Evolutionary conservation across 2,113 vertebrate species (phyloP).

Genomic region (western clawed frog (Xenopus tropicalis)): UCB_Xtro_10.0 CM004446.2:133593501-133594000

Average conservation of each 20-base stretch:
- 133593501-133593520: background rate
- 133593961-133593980: too few species aligned
- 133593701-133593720: background rate
- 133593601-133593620: slow-evolving; percentile 54
- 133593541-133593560: slow-evolving; percentile 61
- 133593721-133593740: background rate
- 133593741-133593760: slow-evolving; percentile 3
- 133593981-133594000: too few species aligned
- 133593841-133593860: background rate
- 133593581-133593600: slow-evolving; percentile 53
- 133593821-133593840: background rate
- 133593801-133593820: background rate
- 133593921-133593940: too few species aligned
- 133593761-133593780: background rate
- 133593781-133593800: background rate
- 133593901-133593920: too few species aligned
- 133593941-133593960: too few species aligned
- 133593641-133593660: slow-evolving; percentile 21
- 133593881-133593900: too few species aligned
- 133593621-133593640: slow-evolving; percentile 47
- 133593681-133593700: slow-evolving; percentile 13
- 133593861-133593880: background rate
- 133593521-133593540: slow-evolving; percentile 46
- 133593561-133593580: slow-evolving; percentile 60
- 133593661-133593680: slow-evolving; percentile 9